phyloP scores from a whole-genome alignment of 2,888 invertebrate species.

The Drosophila dives region DNA sequence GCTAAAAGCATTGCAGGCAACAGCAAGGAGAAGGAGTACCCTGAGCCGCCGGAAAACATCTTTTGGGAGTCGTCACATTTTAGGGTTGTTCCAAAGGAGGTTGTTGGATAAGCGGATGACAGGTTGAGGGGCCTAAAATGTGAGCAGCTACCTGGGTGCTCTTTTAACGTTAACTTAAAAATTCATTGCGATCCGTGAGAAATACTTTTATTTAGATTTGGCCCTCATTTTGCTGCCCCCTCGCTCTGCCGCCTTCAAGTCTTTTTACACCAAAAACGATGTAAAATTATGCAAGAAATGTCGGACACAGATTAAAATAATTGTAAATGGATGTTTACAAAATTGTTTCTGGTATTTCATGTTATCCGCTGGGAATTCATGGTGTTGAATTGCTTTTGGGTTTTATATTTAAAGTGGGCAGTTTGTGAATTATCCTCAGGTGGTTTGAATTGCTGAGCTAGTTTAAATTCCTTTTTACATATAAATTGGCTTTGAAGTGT shows the following conservation, averaged over 20 bases:
- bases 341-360: slow-evolving; percentile 1
- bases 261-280: slow-evolving; percentile 47
- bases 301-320: slow-evolving; percentile 73
- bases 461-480: slow-evolving; percentile 18
- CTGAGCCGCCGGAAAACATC: slow-evolving; percentile 41
- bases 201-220: slow-evolving; percentile 70
- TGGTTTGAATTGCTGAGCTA: slow-evolving; percentile 46
- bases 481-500: slow-evolving; percentile 32
- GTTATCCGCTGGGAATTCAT: slow-evolving; percentile 54
- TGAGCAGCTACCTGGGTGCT: slow-evolving; percentile 44
- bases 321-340: slow-evolving; percentile 53
- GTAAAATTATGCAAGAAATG: slow-evolving; percentile 74
- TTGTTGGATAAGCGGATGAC: not conserved
- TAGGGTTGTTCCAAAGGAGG: slow-evolving; percentile 9
- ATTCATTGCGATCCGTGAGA: slow-evolving; percentile 71
- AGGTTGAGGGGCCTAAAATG: slow-evolving; percentile 6
- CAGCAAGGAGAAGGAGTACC: not conserved
- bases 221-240: slow-evolving; percentile 13
- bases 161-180: slow-evolving; percentile 74
- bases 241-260: not conserved
- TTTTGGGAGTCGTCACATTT: slow-evolving; percentile 67
- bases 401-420: slow-evolving; percentile 67
- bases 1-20: slow-evolving; percentile 71
- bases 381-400: slow-evolving; percentile 48
- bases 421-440: slow-evolving; percentile 68